Base-by-base conservation (phyloP, 2,888 invertebrate species). In the Chymomyza fuscimana region DNA sequence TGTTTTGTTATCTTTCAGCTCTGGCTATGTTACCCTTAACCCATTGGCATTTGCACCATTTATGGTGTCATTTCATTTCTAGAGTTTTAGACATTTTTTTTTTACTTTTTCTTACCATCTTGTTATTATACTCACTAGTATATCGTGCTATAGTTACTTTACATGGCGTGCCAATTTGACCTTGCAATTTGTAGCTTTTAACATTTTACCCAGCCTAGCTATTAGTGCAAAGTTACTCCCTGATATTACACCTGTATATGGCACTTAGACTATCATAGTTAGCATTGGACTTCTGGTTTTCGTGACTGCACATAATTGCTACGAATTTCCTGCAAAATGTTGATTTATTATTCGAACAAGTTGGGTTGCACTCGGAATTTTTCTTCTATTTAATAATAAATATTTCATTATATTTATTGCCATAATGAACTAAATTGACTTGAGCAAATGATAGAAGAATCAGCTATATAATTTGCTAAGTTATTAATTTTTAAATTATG, bases 291-390 rank as follows among this genome's bases (percentile, higher is more conserved):
- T 22, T 58, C 6, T 1, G 58, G 54, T 68, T 80, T 77, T 71
- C 87, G 87, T 83, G 83, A 87, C 86, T 67, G 62, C 72, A 85
- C 79, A 80, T 87, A 87, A 85, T 85, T 82, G 82, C 70, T 70
- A 65, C 32, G 29, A 73, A 80, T 54, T 54, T 46, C 73, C 73
- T 80, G 73, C 69, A 74, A 62, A 54, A 63, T 62, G 12, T 51
- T 62, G 40, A 70, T 70, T 80, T 80, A 63, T 69, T 63, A 50
- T 60, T 63, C n/a, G 60, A 36, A 29, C 16, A 67, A 67, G 69
- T 72, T 63, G 63, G 70, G 67, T 72, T 73, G 54, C 56, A 62
- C 61, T 46, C 6, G 10, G 25, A 16, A 54, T 5, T 6, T 15
- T 22, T 1, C 5, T 5, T 7, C 54, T 54, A 54, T 15, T 51